Evolutionary conservation across 2,113 vertebrate species (phyloP).

Genomic region (Thryonomys swinderianus): DNA sequence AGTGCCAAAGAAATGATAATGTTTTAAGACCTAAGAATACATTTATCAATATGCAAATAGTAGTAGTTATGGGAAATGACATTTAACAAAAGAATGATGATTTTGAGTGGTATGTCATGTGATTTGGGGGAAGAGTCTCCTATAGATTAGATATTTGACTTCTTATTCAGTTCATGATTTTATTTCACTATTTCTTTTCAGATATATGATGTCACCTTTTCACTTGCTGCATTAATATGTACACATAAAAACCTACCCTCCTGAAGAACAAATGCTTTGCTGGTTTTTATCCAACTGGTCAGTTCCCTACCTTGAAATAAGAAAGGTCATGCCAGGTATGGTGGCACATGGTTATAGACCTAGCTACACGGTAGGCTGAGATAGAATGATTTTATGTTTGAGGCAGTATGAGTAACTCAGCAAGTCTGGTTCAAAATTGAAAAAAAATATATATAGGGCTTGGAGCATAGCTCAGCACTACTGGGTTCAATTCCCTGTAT

Average conservation of each 20-base stretch:
- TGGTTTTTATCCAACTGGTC: background rate
- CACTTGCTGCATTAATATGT: conserved; percentile 34
- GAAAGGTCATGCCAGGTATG: background rate
- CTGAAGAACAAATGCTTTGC: background rate
- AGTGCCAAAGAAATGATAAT: conserved; percentile 55
- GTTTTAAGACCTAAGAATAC: conserved; percentile 58
- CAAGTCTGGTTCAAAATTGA: background rate
- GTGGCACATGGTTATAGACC: background rate
- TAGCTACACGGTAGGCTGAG: background rate
- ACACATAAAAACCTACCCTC: background rate
- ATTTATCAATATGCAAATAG: conserved; percentile 70
- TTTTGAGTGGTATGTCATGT: conserved; percentile 70
- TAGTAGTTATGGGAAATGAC: conserved; percentile 75
- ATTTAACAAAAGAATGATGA: conserved; percentile 71
- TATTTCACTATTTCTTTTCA: conserved; percentile 42
- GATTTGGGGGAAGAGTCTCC: conserved; percentile 60
- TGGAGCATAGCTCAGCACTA: background rate
- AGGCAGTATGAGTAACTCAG: background rate
- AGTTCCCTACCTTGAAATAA: background rate
- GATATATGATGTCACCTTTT: conserved; percentile 60
- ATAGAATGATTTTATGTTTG: background rate
- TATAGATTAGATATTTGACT: conserved; percentile 56
- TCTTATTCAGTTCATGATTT: conserved; percentile 48
- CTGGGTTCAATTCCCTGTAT: background rate
- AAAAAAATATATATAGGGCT: background rate